These are phyloP conservation scores for Dendrolimus kikuchii DNA, from an alignment of 1,140 invertebrate species.

Conservation along the genomic window DNA sequence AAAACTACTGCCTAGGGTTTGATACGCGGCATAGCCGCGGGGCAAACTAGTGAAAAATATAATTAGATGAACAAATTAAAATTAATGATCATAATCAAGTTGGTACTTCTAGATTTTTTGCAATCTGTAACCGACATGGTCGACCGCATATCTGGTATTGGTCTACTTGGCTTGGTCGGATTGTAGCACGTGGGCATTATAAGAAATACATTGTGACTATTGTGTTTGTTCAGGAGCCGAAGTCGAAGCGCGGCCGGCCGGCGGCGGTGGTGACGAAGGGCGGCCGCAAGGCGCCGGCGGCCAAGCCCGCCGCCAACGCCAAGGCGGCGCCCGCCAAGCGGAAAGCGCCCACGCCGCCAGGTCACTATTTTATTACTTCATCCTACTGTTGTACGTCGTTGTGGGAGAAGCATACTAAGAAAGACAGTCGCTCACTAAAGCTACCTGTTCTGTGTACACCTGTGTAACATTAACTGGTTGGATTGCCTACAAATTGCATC, in stretches of 20 bases:
- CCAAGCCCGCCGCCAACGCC: slow-evolving; percentile 40
- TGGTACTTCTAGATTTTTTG: neutral
- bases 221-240: slow-evolving; percentile 48
- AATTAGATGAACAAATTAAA: neutral
- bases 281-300: slow-evolving; percentile 52
- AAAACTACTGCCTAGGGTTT: too few relatives aligned
- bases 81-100: neutral
- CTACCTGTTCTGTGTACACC: too few relatives aligned
- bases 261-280: slow-evolving; percentile 27
- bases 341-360: slow-evolving; percentile 58
- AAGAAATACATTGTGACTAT: neutral
- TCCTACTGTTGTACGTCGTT: too few relatives aligned
- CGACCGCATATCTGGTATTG: neutral
- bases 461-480: too few relatives aligned
- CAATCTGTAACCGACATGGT: neutral
- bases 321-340: slow-evolving; percentile 61
- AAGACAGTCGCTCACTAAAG: too few relatives aligned
- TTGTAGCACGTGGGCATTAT: too few relatives aligned
- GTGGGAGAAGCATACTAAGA: too few relatives aligned
- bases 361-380: slow-evolving; percentile 13
- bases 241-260: slow-evolving; percentile 56
- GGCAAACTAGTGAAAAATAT: neutral
- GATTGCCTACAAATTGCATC: too few relatives aligned
- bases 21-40: too few relatives aligned
- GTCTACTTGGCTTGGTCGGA: too few relatives aligned